Evolutionary conservation across 2,888 invertebrate species (phyloP), one percentile per base, ranked within the genome.

Genomic region (Eutolmus rufibarbis): DNA sequence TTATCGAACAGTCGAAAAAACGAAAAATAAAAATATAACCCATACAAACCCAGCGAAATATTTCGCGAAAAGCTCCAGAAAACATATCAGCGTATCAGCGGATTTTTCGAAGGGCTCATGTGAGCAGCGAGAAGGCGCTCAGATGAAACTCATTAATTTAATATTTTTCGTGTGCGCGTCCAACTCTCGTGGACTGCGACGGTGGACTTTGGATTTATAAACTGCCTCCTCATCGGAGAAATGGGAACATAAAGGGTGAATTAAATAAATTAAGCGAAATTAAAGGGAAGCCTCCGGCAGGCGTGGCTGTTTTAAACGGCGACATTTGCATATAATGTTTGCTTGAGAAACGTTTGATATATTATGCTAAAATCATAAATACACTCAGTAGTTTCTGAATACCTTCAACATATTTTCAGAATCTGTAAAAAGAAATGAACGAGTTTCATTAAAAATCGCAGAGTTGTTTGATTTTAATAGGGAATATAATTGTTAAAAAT

Each of bases 61-160:
- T 51, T n/a, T n/a, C n/a, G 23, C 66, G 23, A 66, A 66, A 66
- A 14, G 66, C 28, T 28, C 66, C 66, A 66, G 66, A 66, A 66
- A 66, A 66, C 4, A n/a, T n/a, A n/a, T n/a, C n/a, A 4, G 23
- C 5, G 7, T 12, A 66, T 12, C 66, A 66, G 66, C 23, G 23
- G 9, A 23, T 16, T 51, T 51, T n/a, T n/a, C n/a, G 51, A 66
- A 66, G 66, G 66, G 66, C 19, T 66, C 23, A 66, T 66, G 23
- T 23, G 28, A 1, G 12, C 7, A 34, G n/a, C n/a, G 9, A n/a
- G 2, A 28, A 23, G 23, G 51, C 51, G 51, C 51, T 74, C 74
- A 74, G 74, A 74, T 34, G 74, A 34, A 74, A 74, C 74, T 74
- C 74, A 74, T 74, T 74, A 74, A 74, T 74, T 74, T 74, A 23